Conservation (phyloP, 2,113 vertebrate genomes). For the Tragelaphus strepsiceros region DNA sequence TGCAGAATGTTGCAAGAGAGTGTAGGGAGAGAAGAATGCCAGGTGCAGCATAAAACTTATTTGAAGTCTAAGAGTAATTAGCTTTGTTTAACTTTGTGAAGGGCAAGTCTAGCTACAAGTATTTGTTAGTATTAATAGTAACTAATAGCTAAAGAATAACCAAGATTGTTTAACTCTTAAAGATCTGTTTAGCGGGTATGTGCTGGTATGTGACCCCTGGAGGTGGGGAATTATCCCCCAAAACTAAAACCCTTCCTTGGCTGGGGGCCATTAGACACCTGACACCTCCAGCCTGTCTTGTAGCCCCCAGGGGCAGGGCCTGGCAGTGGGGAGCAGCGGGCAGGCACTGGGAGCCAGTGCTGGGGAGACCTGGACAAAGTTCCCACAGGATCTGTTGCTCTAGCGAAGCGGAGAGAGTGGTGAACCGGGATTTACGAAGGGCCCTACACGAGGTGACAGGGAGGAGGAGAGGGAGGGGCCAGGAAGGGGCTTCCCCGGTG, state of each 20-base stretch:
- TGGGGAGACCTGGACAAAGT: background rate
- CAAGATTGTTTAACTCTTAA: background rate
- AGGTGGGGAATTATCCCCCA: background rate
- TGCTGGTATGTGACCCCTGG: background rate
- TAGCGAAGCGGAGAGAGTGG: background rate
- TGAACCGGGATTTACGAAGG: rapidly evolving
- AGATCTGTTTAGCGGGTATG: background rate
- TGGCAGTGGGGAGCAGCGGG: background rate
- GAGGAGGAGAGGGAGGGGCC: background rate
- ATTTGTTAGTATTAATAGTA: background rate
- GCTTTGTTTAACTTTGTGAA: background rate
- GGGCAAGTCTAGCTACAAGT: background rate
- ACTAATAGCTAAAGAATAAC: background rate
- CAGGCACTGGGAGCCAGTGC: background rate
- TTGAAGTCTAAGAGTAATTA: background rate
- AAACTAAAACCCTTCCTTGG: background rate
- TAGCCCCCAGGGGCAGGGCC: too few relatives aligned
- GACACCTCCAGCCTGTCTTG: background rate
- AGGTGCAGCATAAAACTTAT: background rate
- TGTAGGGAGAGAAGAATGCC: background rate
- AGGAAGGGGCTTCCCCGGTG: background rate
- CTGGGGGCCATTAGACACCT: background rate
- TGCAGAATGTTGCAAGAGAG: background rate
- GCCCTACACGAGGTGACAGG: background rate
- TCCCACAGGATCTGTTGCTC: background rate